phyloP scores from a whole-genome alignment of 2,888 invertebrate species.

The Synergus japonicus region DNA sequence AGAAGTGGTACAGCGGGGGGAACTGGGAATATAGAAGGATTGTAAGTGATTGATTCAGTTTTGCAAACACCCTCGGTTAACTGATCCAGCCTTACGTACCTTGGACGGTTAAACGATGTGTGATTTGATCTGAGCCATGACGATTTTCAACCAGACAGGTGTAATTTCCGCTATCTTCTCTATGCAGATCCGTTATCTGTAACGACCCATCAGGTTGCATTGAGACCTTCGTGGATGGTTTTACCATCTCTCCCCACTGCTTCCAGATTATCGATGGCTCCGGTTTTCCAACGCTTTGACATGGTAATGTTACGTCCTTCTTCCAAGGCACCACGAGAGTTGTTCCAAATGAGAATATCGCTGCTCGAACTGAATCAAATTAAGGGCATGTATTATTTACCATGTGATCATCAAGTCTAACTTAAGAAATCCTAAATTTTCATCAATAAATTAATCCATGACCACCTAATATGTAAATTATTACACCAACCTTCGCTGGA shows the following conservation, averaged over 20 bases:
- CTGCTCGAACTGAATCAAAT: slow-evolving; percentile 73
- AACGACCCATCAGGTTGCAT: slow-evolving; percentile 84
- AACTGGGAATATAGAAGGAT: slow-evolving; percentile 80
- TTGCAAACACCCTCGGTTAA: background rate
- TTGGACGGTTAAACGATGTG: slow-evolving; percentile 84
- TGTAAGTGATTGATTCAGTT: background rate
- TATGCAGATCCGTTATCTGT: slow-evolving; percentile 87
- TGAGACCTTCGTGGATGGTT: slow-evolving; percentile 84
- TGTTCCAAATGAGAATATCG: slow-evolving; percentile 77
- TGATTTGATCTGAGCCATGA: slow-evolving; percentile 90
- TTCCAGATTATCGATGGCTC: slow-evolving; percentile 88
- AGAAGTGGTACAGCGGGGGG: slow-evolving; percentile 92
- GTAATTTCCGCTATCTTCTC: slow-evolving; percentile 93
- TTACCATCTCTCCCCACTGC: slow-evolving; percentile 86
- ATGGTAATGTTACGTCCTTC: slow-evolving; percentile 89
- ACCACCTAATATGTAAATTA: background rate
- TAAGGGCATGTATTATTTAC: too few relatives aligned
- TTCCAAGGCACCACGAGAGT: slow-evolving; percentile 86
- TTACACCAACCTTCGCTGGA: slow-evolving; percentile 74
- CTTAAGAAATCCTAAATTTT: too few relatives aligned
- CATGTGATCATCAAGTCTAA: too few relatives aligned
- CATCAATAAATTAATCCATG: too few relatives aligned
- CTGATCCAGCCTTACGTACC: slow-evolving; percentile 63
- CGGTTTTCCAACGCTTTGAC: slow-evolving; percentile 91
- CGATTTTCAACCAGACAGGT: slow-evolving; percentile 92